phyloP scores from a whole-genome alignment of 2,113 vertebrate genomes.

The Scytalopus superciliaris region DNA sequence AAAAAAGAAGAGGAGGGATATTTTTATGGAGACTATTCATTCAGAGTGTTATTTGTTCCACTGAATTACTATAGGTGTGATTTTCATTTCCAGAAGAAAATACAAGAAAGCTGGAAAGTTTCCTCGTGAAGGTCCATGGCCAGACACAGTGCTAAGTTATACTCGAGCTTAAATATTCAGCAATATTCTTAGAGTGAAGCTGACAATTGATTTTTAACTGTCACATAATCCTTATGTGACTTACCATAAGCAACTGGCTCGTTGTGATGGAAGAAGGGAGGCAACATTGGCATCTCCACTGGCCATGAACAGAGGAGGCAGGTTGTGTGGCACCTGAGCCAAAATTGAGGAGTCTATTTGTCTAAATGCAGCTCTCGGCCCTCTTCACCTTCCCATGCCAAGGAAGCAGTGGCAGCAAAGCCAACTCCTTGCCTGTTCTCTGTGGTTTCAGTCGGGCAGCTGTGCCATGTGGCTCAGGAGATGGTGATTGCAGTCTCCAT shows the following conservation, averaged over 20 bases:
- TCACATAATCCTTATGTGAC: too few relatives aligned
- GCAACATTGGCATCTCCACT: not conserved
- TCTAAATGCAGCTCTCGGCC: not conserved
- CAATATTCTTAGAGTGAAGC: not conserved
- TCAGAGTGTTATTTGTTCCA: not conserved
- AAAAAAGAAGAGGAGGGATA: rapidly evolving
- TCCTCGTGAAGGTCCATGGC: not conserved
- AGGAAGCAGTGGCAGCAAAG: not conserved
- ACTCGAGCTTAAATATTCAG: not conserved
- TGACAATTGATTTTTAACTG: not conserved
- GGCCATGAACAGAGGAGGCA: not conserved
- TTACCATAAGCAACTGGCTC: not conserved
- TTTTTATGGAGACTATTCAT: not conserved
- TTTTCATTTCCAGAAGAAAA: not conserved
- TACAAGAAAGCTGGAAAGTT: not conserved
- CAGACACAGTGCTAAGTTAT: not conserved
- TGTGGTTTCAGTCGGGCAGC: not conserved
- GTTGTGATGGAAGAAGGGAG: not conserved
- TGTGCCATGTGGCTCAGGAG: not conserved
- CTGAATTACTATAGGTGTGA: not conserved
- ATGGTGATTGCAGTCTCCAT: not conserved
- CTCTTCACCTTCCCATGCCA: not conserved
- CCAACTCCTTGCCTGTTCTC: not conserved
- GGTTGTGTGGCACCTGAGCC: not conserved
- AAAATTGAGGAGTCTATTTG: not conserved